Percentiles rank a stretch among this genome's conserved stretches.
These are phyloP conservation scores for Syrphus vitripennis DNA, from an alignment of 2,888 invertebrate genomes.

Conservation along the genomic window DNA sequence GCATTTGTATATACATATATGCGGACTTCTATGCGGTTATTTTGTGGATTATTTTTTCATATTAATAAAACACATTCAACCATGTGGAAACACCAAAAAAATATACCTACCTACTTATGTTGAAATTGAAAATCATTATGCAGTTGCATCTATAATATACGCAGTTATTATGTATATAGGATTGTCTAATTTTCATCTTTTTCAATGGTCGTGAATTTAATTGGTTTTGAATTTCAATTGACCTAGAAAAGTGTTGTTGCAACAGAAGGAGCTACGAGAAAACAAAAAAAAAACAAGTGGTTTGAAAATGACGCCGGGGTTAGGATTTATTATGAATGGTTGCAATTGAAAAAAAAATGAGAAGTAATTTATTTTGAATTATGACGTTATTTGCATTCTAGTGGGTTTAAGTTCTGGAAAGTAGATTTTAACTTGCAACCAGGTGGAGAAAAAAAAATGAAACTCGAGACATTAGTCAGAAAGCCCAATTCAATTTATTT, in stretches of 20 bases:
- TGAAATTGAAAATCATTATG: conserved; percentile 45
- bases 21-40: conserved; percentile 28
- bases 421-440: neutral
- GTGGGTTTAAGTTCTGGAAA: neutral
- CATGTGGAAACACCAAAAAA: neutral
- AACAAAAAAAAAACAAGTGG: conserved; percentile 24
- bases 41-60: conserved; percentile 37
- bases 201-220: neutral
- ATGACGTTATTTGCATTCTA: neutral
- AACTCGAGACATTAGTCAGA: too few species aligned
- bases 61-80: conserved; percentile 17
- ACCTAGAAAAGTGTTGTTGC: conserved; percentile 36
- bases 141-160: neutral
- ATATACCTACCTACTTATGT: neutral
- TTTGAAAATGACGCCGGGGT: neutral
- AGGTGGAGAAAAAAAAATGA: too few species aligned
- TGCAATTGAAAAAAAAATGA: neutral
- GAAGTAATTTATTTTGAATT: neutral
- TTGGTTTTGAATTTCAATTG: conserved; percentile 19
- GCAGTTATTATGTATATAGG: neutral
- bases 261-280: neutral
- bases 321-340: neutral
- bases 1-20: conserved; percentile 3
- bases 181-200: neutral
- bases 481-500: too few species aligned